Evolutionary conservation across 2,888 invertebrate species (phyloP), one percentile per base, ranked within the genome.

Genomic region (Acleris literana): DNA sequence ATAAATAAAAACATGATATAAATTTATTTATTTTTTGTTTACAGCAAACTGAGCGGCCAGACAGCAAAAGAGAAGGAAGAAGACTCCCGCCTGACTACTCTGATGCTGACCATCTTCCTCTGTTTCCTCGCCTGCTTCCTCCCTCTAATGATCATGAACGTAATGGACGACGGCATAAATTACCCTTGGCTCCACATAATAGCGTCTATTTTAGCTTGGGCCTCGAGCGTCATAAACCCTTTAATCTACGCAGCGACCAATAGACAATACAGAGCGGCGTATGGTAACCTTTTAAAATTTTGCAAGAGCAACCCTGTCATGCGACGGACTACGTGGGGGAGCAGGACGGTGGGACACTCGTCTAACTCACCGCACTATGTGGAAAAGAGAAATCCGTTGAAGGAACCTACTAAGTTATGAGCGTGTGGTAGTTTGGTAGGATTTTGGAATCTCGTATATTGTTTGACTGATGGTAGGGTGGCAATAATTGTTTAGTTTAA

Each of bases 191-290:
- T 97, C 0, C 97, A 98, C 81, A 95, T 97, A 69, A 92, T 97
- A 63, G 96, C 97, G 0, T 97, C 97, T 0, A 95, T 97, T 60
- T 92, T 97, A 71, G 97, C 97, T 0, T 98, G 98, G 97, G 96
- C 97, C 0, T 97, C 97, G 0, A 96, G 97, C 68, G 97, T 97
- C 59, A 94, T 97, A 72, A 98, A 98, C 87, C 98, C 98, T 0
- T 94, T 98, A 70, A 97, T 98, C 72, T 98, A 98, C 87, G 97
- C 97, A 4, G 96, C 96, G 7, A 97, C 97, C 73, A 98, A 97
- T 84, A 94, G 96, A 71, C 96, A 97, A 77, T 98, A 98, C 81
- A 79, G 94, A 69, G 93, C 94, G 1, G 94, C 94, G 1, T 94
- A 94, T 76, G 92, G 89, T 3, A 94, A 94, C 74, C 80, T 94